Conservation (phyloP, 2,888 invertebrate species). For the Erebia ligea region DNA sequence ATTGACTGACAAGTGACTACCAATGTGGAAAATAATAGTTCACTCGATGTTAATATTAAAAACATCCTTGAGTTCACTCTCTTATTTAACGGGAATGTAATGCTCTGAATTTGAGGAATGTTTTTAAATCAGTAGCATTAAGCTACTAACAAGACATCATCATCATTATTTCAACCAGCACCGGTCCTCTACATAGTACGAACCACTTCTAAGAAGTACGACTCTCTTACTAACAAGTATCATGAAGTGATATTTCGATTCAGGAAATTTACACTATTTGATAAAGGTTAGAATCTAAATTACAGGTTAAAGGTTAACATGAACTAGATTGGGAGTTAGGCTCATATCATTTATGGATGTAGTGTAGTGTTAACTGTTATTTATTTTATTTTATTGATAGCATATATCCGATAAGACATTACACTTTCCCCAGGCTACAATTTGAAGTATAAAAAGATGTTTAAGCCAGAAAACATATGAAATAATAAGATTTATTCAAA, state of each 20-base stretch:
- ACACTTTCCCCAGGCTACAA: no score
- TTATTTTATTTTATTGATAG: not conserved
- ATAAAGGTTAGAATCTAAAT: not conserved
- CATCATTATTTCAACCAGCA: no score
- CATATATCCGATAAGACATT: no score
- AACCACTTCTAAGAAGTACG: no score
- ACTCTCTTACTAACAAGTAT: not conserved
- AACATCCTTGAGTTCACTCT: no score
- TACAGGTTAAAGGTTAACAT: conserved; percentile 3
- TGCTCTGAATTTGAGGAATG: not conserved
- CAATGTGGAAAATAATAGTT: conserved; percentile 34
- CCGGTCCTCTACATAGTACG: no score
- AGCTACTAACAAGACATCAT: not conserved
- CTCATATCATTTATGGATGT: not conserved
- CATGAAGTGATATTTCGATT: not conserved
- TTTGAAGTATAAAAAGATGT: no score
- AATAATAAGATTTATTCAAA: no score
- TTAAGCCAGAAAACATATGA: no score
- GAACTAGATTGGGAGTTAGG: not conserved
- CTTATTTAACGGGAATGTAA: not conserved
- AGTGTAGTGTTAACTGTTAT: not conserved
- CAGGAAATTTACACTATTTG: conserved; percentile 6
- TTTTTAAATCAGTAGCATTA: conserved; percentile 9
- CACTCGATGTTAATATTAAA: no score
- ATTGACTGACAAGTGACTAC: conserved; percentile 41